These are phyloP conservation scores for Neomicropteryx cornuta DNA, from an alignment of 1,140 invertebrate genomes.

Conservation along the genomic window DNA sequence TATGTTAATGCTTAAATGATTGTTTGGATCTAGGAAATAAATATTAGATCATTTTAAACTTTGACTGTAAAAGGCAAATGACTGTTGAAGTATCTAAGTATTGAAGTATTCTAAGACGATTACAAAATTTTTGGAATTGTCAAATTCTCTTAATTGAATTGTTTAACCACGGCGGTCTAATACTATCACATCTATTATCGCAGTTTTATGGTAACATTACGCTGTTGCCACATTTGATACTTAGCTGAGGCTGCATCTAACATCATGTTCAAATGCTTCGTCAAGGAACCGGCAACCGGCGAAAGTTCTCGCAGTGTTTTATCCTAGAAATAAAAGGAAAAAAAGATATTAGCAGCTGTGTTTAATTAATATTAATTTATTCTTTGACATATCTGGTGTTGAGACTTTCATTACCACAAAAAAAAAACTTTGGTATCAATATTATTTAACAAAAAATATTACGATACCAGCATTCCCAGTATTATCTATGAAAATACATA, in stretches of 20 bases:
- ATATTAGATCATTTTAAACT: no score
- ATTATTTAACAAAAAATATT: no score
- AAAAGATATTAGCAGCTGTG: conserved; percentile 8
- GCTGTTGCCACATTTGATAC: conserved; percentile 74
- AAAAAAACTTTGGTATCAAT: no score
- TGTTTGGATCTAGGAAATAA: no score
- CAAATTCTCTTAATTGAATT: no score
- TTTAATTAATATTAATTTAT: neutral
- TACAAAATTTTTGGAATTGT: no score
- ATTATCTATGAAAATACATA: no score
- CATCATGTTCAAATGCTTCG: conserved; percentile 78
- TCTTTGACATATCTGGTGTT: neutral
- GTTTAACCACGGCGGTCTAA: neutral
- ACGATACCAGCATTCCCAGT: no score
- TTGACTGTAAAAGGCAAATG: no score
- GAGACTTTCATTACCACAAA: conserved; percentile 1
- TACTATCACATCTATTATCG: conserved; percentile 39
- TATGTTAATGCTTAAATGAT: no score
- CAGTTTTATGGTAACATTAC: conserved; percentile 55
- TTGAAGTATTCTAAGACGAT: no score
- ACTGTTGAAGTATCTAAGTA: no score
- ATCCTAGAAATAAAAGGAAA: conserved; percentile 42
- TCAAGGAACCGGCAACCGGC: conserved; percentile 67
- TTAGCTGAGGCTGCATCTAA: conserved; percentile 73
- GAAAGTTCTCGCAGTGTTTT: conserved; percentile 67